Base-by-base conservation (phyloP, 2,888 invertebrate genomes). In the Mythimna ferrago region DNA sequence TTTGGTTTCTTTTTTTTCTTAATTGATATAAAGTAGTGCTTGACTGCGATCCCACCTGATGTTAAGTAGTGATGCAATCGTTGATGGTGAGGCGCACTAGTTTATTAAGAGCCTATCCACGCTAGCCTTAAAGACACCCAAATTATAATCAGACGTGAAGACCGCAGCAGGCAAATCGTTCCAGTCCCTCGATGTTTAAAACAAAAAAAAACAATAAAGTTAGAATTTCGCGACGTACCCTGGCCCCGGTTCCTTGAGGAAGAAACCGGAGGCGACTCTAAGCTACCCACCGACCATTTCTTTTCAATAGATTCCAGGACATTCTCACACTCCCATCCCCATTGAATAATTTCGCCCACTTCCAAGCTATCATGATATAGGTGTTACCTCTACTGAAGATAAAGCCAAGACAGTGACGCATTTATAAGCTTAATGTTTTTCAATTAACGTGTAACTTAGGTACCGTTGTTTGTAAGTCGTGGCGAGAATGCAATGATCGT, bases 391-490 rank as follows among this genome's bases (percentile, higher is more conserved):
- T 80, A 86, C 86, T 86, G 85, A 83, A 83, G 88, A 86, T 83
- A 81, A 73, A 78, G 62, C 35, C 69, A 69, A 19, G 60, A 66
- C 65, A 60, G 64, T 75, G 66, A 84, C 73, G 63, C 82, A 83
- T 78, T 78, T 72, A 86, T 78, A 73, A 86, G 80, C 86, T 84
- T 91, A 91, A 92, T 91, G 88, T 78, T 62, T 86, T 88, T 89
- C 91, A 90, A 92, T 92, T 91, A 92, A 90, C 87, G 81, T 81
- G 89, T 88, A 86, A 88, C 85, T 70, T 77, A 44, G 44, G 44
- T 44, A 80, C 76, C 65, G 78, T 81, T 76, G 85, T 78, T 79
- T 72, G 51, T 69, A 51, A 77, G 71, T 77, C 73, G 79, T 78
- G 82, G 73, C 35, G 35, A 73, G 76, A 82, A 84, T 62, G 81